These are phyloP conservation scores for Teleogryllus oceanicus DNA, from an alignment of 2,888 invertebrate genomes.

Conservation along the genomic window DNA sequence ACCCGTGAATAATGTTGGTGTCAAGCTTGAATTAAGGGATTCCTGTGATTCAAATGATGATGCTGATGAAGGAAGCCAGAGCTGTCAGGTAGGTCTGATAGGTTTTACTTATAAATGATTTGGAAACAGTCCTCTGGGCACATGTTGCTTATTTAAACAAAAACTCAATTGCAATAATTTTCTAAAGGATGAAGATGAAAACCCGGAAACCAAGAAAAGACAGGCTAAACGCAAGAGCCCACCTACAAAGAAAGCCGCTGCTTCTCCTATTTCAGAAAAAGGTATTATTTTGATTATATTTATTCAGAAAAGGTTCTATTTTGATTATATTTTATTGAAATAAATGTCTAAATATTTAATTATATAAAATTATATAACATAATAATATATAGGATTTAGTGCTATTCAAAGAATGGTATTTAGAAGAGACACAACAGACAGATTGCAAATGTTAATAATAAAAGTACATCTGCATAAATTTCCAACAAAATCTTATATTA, in stretches of 20 bases:
- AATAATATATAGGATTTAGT: no score
- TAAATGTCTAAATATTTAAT: no score
- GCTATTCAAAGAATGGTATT: no score
- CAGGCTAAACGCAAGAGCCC: slow-evolving; percentile 19
- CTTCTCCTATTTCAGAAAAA: not conserved
- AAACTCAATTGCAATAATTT: slow-evolving; percentile 21
- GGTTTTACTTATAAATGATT: not conserved
- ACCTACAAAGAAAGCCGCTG: not conserved
- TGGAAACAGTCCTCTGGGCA: not conserved
- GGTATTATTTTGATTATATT: not conserved
- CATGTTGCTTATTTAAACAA: not conserved
- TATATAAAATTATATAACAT: no score
- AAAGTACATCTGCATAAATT: no score
- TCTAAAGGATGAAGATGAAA: slow-evolving; percentile 3
- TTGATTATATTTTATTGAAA: no score
- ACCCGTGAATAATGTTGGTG: slow-evolving; percentile 18
- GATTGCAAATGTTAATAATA: no score
- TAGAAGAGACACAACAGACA: no score
- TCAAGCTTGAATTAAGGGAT: slow-evolving; percentile 28
- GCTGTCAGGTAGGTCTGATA: no score
- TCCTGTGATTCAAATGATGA: slow-evolving; percentile 33
- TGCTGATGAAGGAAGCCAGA: slow-evolving; percentile 21
- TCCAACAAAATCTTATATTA: no score
- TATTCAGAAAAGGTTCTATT: not conserved
- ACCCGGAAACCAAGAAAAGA: slow-evolving; percentile 20